phyloP scores from a whole-genome alignment of 2,888 invertebrate species.

The Drosophila bunnanda region DNA sequence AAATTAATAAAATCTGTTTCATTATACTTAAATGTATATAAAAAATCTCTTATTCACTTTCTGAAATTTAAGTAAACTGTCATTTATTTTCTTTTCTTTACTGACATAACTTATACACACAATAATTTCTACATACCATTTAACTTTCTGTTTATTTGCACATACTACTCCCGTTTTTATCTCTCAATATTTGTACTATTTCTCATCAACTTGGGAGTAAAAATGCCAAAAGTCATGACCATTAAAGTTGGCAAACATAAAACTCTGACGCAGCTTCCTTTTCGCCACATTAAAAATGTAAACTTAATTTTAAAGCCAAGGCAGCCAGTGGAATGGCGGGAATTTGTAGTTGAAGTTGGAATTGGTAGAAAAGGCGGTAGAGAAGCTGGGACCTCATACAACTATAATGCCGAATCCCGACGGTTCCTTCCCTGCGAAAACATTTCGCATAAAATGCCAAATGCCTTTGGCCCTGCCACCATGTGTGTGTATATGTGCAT shows the following conservation, averaged over 20 bases:
- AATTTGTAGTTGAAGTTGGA: conserved; percentile 39
- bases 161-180: conserved; percentile 3
- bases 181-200: conserved; percentile 44
- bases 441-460: conserved; percentile 75
- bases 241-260: conserved; percentile 68
- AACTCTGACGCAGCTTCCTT: conserved; percentile 46
- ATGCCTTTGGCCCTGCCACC: conserved; percentile 57
- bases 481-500: conserved; percentile 28
- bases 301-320: conserved; percentile 64
- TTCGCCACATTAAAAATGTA: conserved; percentile 66
- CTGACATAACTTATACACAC: not conserved
- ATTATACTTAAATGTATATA: not conserved
- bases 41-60: too few species aligned
- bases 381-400: conserved; percentile 36
- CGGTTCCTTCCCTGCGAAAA: conserved; percentile 47
- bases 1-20: not conserved
- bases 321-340: conserved; percentile 17
- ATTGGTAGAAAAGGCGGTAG: conserved; percentile 11
- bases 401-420: conserved; percentile 56
- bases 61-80: conserved; percentile 3
- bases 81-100: not conserved
- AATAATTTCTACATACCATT: conserved; percentile 27
- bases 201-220: not conserved
- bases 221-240: conserved; percentile 44
- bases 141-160: conserved; percentile 56